phyloP scores from a whole-genome alignment of 1,140 invertebrate species.

The Pomacea maculata region DNA sequence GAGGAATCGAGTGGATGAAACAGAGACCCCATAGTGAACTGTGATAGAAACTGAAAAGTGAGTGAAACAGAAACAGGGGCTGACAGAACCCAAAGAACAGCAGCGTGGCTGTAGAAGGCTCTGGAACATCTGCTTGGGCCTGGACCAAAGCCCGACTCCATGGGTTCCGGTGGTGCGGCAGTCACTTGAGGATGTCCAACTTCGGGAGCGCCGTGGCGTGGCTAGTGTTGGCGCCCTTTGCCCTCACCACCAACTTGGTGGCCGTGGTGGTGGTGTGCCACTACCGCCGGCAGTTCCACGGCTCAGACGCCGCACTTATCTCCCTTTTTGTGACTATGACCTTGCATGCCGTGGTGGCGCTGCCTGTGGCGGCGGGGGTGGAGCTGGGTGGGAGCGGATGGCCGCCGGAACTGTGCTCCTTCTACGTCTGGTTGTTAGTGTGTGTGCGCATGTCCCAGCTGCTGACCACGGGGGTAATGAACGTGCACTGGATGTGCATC shows the following conservation, averaged over 20 bases:
- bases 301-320: conserved; percentile 42
- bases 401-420: conserved; percentile 32
- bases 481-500: conserved; percentile 46
- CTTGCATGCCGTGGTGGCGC: conserved; percentile 30
- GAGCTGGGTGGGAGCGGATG: conserved; percentile 25
- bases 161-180: background rate
- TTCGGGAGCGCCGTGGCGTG: conserved; percentile 39
- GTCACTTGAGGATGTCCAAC: conserved; percentile 32
- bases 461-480: conserved; percentile 33
- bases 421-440: conserved; percentile 39
- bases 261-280: conserved; percentile 40
- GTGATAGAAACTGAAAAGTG: too few species aligned
- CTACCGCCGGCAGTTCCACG: conserved; percentile 42
- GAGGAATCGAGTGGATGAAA: too few species aligned
- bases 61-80: too few species aligned
- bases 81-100: too few species aligned
- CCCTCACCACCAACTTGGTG: conserved; percentile 35
- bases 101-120: too few species aligned
- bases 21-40: too few species aligned
- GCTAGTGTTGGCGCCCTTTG: conserved; percentile 45
- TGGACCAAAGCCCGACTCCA: background rate
- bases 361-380: conserved; percentile 36
- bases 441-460: conserved; percentile 39
- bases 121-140: too few species aligned
- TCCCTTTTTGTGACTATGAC: conserved; percentile 40